Conservation (phyloP, 2,888 invertebrate genomes). For the Aquatica leii region DNA sequence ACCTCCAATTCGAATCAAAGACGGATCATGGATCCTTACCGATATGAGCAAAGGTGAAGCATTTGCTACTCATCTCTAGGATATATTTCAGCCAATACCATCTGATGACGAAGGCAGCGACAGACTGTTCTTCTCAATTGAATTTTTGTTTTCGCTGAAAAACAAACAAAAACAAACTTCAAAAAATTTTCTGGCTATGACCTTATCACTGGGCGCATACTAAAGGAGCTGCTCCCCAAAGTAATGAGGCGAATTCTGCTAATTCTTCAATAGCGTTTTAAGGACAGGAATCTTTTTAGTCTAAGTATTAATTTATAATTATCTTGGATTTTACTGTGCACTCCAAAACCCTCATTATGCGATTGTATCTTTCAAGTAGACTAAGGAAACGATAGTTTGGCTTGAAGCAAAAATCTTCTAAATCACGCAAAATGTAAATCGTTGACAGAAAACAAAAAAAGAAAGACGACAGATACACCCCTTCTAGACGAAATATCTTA, state of each 20-base stretch:
- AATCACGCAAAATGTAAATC: too few relatives aligned
- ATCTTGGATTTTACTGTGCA: too few relatives aligned
- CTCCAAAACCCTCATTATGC: too few relatives aligned
- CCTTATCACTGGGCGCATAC: too few relatives aligned
- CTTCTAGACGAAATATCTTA: too few relatives aligned
- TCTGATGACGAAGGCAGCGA: slow-evolving; percentile 13
- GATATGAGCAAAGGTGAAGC: slow-evolving; percentile 8
- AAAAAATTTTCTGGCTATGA: slow-evolving; percentile 7
- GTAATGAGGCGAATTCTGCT: not conserved
- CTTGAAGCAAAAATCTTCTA: too few relatives aligned
- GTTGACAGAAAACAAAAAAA: too few relatives aligned
- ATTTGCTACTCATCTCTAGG: slow-evolving; percentile 13
- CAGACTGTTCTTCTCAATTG: not conserved
- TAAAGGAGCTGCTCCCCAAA: slow-evolving; percentile 5
- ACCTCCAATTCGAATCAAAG: not conserved
- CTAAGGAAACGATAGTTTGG: too few relatives aligned
- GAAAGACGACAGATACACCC: too few relatives aligned
- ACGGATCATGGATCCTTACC: slow-evolving; percentile 4
- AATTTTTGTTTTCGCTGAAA: not conserved
- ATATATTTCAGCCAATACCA: slow-evolving; percentile 9
- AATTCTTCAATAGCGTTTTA: slow-evolving; percentile 8
- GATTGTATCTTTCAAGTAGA: too few relatives aligned
- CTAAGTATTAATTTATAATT: too few relatives aligned
- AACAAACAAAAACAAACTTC: slow-evolving; percentile 7
- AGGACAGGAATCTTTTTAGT: not conserved